A percentile compares a stretch with the other conserved stretches of the same genome.
phyloP scores from a whole-genome alignment of 1,140 invertebrate species.

The Meloidogyne floridensis region DNA sequence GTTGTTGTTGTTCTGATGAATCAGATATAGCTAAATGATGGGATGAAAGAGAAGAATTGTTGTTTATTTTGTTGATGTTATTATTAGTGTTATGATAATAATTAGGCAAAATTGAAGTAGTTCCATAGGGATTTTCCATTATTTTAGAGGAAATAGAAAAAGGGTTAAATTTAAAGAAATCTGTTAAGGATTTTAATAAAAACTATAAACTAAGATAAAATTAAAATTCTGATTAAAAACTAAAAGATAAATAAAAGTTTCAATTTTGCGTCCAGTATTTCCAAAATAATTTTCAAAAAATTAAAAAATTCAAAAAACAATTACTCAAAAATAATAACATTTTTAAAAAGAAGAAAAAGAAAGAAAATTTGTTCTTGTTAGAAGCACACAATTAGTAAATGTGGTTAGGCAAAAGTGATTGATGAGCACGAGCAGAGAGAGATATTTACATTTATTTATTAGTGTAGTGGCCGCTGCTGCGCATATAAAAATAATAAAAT shows the following conservation, averaged over 20 bases:
- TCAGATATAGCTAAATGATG: background rate
- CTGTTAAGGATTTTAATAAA: background rate
- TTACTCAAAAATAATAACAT: too few relatives aligned
- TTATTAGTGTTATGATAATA: background rate
- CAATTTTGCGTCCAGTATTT: too few relatives aligned
- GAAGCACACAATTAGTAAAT: background rate
- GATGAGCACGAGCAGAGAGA: background rate
- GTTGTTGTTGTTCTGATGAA: background rate
- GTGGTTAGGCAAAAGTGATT: constrained; percentile 7
- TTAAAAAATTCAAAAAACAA: too few relatives aligned
- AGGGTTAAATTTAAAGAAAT: background rate
- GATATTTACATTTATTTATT: too few relatives aligned
- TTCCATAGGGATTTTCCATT: background rate
- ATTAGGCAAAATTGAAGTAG: background rate
- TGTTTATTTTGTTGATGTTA: background rate
- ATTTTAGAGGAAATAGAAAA: background rate
- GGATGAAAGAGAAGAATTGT: too few relatives aligned
- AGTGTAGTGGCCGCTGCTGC: background rate
- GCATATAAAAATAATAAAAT: background rate
- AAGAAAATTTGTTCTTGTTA: background rate
- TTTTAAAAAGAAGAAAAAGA: too few relatives aligned
- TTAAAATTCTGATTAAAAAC: too few relatives aligned
- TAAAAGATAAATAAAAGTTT: too few relatives aligned
- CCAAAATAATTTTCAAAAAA: too few relatives aligned
- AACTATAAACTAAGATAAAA: background rate